These are phyloP conservation scores for Tricholaema leucomelas DNA, from an alignment of 2,113 vertebrate genomes.

Conservation along the genomic window DNA sequence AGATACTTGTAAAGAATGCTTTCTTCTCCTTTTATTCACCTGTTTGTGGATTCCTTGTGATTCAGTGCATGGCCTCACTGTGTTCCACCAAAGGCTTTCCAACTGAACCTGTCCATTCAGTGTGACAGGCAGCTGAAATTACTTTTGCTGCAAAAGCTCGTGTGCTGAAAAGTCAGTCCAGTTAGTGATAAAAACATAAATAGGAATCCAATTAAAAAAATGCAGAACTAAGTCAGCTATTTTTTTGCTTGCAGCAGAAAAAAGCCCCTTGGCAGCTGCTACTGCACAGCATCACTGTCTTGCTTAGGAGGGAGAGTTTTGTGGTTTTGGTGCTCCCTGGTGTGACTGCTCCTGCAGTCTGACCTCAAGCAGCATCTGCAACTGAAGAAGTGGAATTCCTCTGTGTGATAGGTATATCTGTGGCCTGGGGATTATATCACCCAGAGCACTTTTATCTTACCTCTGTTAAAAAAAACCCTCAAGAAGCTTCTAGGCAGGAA, in stretches of 20 bases:
- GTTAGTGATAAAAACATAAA: background rate
- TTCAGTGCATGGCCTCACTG: fast-evolving
- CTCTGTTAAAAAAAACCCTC: background rate
- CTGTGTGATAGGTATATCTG: background rate
- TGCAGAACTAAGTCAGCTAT: background rate
- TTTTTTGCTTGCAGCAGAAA: background rate
- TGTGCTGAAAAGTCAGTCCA: background rate
- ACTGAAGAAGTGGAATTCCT: background rate
- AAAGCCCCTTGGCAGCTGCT: background rate
- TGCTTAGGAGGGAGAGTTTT: background rate
- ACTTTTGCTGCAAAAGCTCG: background rate
- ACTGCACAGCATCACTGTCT: background rate
- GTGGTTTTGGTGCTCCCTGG: background rate
- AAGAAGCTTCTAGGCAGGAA: background rate
- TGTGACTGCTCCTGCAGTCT: background rate
- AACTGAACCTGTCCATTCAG: background rate
- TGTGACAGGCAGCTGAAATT: background rate
- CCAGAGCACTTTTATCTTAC: background rate
- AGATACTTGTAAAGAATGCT: background rate
- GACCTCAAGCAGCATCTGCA: background rate
- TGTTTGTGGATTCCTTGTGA: background rate
- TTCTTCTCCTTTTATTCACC: background rate
- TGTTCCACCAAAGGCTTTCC: background rate
- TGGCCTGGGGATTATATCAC: background rate
- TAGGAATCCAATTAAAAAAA: background rate